A percentile compares a stretch with the other conserved stretches of the same genome.
Evolutionary conservation across 1,140 invertebrate species (phyloP).

Genomic region (Melitaea cinxia): DNA sequence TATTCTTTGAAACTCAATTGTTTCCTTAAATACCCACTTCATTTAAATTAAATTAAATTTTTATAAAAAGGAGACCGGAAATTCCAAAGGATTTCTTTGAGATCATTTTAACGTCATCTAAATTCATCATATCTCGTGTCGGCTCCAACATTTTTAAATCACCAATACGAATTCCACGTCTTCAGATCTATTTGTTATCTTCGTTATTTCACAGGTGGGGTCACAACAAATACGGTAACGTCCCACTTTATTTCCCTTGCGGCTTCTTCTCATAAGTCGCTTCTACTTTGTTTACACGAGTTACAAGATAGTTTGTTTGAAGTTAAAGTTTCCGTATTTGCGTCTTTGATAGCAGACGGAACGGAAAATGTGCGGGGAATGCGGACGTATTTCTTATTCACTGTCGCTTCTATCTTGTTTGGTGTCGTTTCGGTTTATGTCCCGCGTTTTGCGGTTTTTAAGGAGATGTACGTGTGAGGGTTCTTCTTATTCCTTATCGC

Average conservation of each 20-base stretch:
- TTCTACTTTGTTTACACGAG: constrained; percentile 28
- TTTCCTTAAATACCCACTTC: no score
- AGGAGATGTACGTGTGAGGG: not conserved
- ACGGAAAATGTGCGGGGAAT: constrained; percentile 5
- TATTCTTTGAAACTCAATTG: no score
- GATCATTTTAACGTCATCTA: no score
- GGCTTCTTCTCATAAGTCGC: constrained; percentile 38
- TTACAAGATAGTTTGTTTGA: constrained; percentile 32
- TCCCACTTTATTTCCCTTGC: constrained; percentile 45
- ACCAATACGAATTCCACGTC: constrained; percentile 3
- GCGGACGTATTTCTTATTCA: constrained; percentile 1
- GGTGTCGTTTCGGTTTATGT: not conserved
- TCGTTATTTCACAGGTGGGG: constrained; percentile 31
- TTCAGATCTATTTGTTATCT: constrained; percentile 22
- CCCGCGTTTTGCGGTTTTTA: not conserved
- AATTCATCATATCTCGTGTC: not conserved
- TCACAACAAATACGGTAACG: constrained; percentile 35
- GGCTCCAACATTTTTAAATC: not conserved
- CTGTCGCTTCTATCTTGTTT: not conserved
- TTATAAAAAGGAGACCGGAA: no score
- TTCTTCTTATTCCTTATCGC: no score
- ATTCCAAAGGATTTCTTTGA: no score
- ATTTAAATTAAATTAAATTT: no score
- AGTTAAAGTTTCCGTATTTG: constrained; percentile 17
- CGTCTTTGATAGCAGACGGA: constrained; percentile 10